Conservation (phyloP, 2,113 vertebrate species). For the Pseudonaja textilis region DNA sequence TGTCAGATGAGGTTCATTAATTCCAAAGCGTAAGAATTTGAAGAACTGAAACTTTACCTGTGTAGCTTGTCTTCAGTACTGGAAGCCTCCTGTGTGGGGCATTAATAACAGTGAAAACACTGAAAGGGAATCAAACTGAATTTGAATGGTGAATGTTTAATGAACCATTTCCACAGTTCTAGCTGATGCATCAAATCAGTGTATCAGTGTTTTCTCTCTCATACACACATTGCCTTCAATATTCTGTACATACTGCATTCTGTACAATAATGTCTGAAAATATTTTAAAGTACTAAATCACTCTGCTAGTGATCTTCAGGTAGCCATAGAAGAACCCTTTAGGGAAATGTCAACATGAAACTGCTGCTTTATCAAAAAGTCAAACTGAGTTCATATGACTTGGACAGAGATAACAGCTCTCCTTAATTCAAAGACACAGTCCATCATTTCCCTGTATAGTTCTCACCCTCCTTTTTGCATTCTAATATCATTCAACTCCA, state of each 20-base stretch:
- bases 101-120: conserved; percentile 25
- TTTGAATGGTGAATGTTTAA: conserved; percentile 31
- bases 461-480: not conserved
- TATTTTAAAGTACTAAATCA: not conserved
- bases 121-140: conserved; percentile 39
- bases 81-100: not conserved
- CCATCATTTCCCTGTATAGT: not conserved
- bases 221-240: not conserved
- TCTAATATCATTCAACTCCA: not conserved
- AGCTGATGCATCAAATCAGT: not conserved
- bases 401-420: not conserved
- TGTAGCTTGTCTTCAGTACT: conserved; percentile 28
- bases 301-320: not conserved
- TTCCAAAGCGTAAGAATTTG: conserved; percentile 5
- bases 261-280: not conserved
- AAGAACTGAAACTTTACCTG: conserved; percentile 11
- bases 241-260: not conserved
- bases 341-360: not conserved
- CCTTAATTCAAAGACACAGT: not conserved
- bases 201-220: not conserved
- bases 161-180: conserved; percentile 30
- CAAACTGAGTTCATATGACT: not conserved
- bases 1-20: conserved; percentile 34
- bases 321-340: not conserved
- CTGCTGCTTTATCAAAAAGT: not conserved